These are phyloP conservation scores for Ptychochromis oligacanthus DNA, from an alignment of 2,113 vertebrate species.

Conservation along the genomic window DNA sequence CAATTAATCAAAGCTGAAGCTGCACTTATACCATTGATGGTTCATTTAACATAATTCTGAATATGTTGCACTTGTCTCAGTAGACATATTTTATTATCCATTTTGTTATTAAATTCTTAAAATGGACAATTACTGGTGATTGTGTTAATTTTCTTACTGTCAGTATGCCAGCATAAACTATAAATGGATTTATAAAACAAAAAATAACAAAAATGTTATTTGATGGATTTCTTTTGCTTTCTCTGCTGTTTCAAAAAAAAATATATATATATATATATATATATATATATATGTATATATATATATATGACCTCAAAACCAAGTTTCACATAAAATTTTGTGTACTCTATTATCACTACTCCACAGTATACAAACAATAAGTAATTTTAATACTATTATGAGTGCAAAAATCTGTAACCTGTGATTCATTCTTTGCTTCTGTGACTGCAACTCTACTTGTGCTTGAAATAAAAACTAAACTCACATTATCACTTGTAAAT, in stretches of 20 bases:
- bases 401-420: background rate
- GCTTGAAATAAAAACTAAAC: slow-evolving; percentile 3
- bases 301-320: background rate
- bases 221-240: background rate
- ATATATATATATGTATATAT: too few relatives aligned
- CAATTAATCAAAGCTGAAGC: background rate
- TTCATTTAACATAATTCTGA: background rate
- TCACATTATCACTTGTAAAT: slow-evolving; percentile 31
- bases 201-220: background rate
- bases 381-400: background rate
- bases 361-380: background rate
- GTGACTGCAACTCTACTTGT: background rate
- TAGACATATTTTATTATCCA: too few relatives aligned
- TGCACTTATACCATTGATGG: background rate
- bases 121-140: too few relatives aligned
- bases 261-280: too few relatives aligned
- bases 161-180: too few relatives aligned
- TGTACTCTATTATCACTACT: too few relatives aligned
- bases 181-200: too few relatives aligned
- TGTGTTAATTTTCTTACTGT: too few relatives aligned
- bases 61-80: too few relatives aligned
- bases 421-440: background rate
- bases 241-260: background rate
- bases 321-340: background rate
- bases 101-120: too few relatives aligned